Percentiles rank a stretch among this genome's conserved stretches.
Conservation (phyloP, 2,888 invertebrate genomes). For the Abrostola triplasia region DNA sequence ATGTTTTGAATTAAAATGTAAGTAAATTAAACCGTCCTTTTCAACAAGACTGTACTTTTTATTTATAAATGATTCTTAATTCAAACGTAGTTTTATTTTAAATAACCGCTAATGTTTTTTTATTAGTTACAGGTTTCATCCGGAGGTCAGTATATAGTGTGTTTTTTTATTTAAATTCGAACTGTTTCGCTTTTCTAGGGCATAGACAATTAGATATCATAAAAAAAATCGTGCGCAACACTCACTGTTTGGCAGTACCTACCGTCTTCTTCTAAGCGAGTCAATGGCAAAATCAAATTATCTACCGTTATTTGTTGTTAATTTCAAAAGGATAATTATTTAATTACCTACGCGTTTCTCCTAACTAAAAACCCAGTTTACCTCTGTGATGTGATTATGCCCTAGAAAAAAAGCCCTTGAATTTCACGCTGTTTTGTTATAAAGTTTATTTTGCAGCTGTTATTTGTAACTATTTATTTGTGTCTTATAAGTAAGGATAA, state of each 20-base stretch:
- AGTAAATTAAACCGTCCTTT: slow-evolving; percentile 12
- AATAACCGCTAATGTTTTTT: slow-evolving; percentile 38
- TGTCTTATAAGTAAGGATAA: neutral
- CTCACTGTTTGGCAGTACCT: too few species aligned
- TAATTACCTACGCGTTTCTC: neutral
- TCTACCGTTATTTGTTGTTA: too few species aligned
- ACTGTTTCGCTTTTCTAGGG: neutral
- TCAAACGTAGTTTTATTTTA: slow-evolving; percentile 35
- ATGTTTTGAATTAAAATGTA: slow-evolving; percentile 6
- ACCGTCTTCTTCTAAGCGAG: too few species aligned
- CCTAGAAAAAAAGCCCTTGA: slow-evolving; percentile 1
- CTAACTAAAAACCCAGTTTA: neutral
- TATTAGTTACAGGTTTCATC: slow-evolving; percentile 58
- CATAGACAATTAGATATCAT: neutral
- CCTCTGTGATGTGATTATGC: neutral
- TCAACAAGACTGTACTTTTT: slow-evolving; percentile 40
- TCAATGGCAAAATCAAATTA: too few species aligned
- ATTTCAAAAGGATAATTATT: too few species aligned
- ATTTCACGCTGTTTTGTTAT: neutral
- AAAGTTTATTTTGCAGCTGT: neutral
- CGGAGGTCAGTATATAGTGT: slow-evolving; percentile 67
- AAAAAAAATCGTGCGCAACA: neutral
- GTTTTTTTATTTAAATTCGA: slow-evolving; percentile 13
- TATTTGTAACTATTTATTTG: neutral
- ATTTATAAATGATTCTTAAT: slow-evolving; percentile 16